phyloP scores from a whole-genome alignment of 2,113 vertebrate species.

The Pelusios castaneus region DNA sequence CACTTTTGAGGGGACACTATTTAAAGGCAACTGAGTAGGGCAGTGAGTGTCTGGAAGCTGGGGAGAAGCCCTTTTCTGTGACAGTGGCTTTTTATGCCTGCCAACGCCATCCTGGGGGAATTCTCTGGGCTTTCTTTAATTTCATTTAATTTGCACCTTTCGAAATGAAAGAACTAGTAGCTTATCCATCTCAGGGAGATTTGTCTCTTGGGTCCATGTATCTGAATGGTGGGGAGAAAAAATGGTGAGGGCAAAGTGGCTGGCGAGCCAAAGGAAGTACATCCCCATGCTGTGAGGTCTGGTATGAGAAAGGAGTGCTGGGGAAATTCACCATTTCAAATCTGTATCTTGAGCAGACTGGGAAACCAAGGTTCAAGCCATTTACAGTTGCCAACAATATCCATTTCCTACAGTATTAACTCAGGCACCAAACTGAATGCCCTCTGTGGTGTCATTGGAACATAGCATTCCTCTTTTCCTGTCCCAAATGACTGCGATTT shows the following conservation, averaged over 20 bases:
- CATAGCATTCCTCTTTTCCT: background rate
- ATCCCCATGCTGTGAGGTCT: background rate
- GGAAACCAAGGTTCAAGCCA: background rate
- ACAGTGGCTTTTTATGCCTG: too few species aligned
- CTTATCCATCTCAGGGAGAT: accelerated
- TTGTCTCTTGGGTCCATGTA: background rate
- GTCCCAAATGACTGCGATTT: background rate
- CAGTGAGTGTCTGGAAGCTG: too few species aligned
- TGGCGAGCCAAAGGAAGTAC: background rate
- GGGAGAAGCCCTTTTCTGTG: too few species aligned
- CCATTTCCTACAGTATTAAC: background rate
- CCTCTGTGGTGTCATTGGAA: background rate
- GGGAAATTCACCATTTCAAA: background rate
- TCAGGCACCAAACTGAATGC: background rate
- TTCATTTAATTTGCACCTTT: background rate
- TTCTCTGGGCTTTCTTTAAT: too few species aligned
- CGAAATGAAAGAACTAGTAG: background rate
- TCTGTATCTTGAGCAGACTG: background rate
- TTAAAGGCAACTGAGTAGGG: too few species aligned
- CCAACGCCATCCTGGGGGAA: too few species aligned
- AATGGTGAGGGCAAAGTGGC: accelerated
- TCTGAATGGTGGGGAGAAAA: background rate
- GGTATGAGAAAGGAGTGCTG: background rate
- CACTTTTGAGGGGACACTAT: too few species aligned
- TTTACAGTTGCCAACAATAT: background rate